These are phyloP conservation scores for Lophotis ruficrista DNA, from an alignment of 2,113 vertebrate genomes.

Conservation along the genomic window DNA sequence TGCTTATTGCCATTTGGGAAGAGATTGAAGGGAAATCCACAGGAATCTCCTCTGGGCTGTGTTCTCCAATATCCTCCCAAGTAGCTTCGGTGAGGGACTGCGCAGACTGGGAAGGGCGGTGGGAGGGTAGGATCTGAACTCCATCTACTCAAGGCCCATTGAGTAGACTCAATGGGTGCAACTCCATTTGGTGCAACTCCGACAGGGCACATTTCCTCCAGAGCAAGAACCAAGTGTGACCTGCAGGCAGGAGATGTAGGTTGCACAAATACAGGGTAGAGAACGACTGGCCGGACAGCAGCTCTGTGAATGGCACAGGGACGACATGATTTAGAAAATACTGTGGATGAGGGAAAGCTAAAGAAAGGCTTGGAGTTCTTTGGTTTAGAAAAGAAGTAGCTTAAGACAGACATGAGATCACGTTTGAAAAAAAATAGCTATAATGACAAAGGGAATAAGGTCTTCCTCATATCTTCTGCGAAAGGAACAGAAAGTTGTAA, in stretches of 20 bases:
- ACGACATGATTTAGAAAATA: neutral
- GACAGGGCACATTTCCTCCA: neutral
- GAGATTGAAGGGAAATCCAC: neutral
- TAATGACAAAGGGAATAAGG: neutral
- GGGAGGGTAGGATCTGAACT: neutral
- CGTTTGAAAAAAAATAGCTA: neutral
- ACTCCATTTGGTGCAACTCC: neutral
- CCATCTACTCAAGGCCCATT: neutral
- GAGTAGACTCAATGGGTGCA: no score
- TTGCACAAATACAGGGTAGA: neutral
- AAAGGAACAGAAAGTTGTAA: neutral
- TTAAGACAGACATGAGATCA: neutral
- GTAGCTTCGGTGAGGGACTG: neutral
- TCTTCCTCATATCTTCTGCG: neutral
- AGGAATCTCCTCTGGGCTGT: neutral
- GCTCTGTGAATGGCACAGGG: neutral
- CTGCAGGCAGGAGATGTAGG: neutral
- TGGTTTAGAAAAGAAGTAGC: neutral
- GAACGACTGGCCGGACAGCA: neutral
- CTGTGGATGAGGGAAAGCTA: neutral
- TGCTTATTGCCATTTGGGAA: neutral
- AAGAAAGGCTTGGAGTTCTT: neutral
- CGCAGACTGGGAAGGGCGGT: fast-evolving
- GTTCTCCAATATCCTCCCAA: neutral
- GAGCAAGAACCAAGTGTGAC: neutral